These are phyloP conservation scores for Halcyon chelicuti DNA, from an alignment of 2,797 vertebrate species.

Conservation along the genomic window DNA sequence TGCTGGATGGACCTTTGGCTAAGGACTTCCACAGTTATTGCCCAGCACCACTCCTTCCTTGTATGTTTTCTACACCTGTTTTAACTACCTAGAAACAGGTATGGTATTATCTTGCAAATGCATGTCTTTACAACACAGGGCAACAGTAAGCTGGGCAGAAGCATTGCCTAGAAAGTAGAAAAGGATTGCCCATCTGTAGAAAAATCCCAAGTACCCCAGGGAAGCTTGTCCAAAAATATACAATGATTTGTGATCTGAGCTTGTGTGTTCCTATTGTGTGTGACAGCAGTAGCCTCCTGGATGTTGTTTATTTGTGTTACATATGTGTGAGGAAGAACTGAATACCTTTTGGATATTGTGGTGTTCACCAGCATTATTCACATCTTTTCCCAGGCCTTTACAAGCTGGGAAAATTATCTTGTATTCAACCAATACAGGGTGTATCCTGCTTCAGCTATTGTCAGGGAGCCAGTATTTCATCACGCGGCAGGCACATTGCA, in stretches of 20 bases:
- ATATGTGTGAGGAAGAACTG: neutral
- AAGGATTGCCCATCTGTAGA: neutral
- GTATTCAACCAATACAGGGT: conserved; percentile 69
- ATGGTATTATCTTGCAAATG: neutral
- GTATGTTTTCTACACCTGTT: neutral
- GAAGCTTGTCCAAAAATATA: neutral
- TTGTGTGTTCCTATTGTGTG: neutral
- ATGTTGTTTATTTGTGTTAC: conserved; percentile 26
- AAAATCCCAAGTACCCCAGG: neutral
- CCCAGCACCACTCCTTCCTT: neutral
- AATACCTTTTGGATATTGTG: conserved; percentile 34
- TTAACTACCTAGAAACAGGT: neutral
- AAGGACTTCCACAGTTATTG: neutral
- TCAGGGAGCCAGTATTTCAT: conserved; percentile 71
- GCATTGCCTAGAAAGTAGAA: neutral
- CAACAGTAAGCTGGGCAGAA: neutral
- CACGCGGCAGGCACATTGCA: conserved; percentile 54
- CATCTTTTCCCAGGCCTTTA: conserved; percentile 64
- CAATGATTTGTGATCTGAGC: neutral
- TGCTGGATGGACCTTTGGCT: neutral
- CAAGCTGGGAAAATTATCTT: conserved; percentile 70
- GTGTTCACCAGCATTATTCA: conserved; percentile 46
- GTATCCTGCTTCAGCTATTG: conserved; percentile 69
- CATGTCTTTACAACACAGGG: neutral
- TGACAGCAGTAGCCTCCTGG: neutral